A percentile compares a stretch with the other conserved stretches of the same genome.
phyloP scores from a whole-genome alignment of 2,113 vertebrate genomes.

The Prietella phreatophila region DNA sequence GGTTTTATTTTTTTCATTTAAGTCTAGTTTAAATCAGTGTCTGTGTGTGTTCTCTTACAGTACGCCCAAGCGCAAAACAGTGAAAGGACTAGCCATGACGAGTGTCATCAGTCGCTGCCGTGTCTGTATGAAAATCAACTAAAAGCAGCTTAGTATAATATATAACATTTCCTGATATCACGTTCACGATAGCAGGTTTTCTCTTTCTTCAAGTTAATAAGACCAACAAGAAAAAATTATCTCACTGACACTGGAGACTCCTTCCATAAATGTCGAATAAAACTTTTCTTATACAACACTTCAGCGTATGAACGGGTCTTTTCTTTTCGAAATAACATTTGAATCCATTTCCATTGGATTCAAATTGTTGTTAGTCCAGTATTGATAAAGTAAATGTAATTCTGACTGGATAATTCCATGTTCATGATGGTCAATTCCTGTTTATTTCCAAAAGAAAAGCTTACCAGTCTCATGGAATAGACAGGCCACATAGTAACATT shows the following conservation, averaged over 20 bases:
- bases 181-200: background rate
- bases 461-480: background rate
- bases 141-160: background rate
- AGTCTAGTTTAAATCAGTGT: background rate
- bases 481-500: background rate
- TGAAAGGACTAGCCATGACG: constrained; percentile 61
- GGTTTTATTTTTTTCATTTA: constrained; percentile 46
- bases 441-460: background rate
- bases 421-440: background rate
- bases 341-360: background rate
- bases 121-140: constrained; percentile 80
- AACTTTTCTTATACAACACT: background rate
- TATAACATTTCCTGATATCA: background rate
- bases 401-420: background rate
- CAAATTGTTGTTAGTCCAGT: background rate
- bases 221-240: background rate
- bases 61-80: constrained; percentile 76
- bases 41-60: constrained; percentile 61
- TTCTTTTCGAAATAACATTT: background rate
- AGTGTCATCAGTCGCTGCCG: constrained; percentile 85
- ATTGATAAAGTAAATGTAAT: background rate
- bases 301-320: background rate
- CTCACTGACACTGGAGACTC: background rate
- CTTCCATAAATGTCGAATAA: background rate
- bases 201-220: background rate